Base-by-base conservation (phyloP, 1,140 invertebrate genomes). In the Chelonus insularis region DNA sequence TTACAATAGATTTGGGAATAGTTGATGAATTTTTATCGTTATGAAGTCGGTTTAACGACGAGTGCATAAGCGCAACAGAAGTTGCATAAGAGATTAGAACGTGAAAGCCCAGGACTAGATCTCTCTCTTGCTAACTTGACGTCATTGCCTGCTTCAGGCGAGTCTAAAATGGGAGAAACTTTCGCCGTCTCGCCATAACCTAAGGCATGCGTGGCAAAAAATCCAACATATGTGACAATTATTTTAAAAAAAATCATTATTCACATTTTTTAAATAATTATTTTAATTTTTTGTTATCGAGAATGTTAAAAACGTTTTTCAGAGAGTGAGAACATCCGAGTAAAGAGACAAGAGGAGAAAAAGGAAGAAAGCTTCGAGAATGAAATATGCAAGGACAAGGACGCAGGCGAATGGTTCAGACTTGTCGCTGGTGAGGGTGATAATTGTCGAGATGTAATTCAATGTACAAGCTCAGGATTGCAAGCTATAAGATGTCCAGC, bases 321-420 rank as follows among this genome's bases (percentile, higher is more conserved):
- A 72, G 70, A 72, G 63, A 63, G 65, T 52, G 62, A 60, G 41
- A 67, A 60, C 37, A 67, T 57, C 25, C 69, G 70, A 23, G 66
- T 69, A 1, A 71, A 84, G 70, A 73, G 86, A 64, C 86, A 88
- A 67, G 84, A 86, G 6, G 80, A 83, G 14, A 92, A 93, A 77
- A 92, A 92, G 81, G 90, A 92, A 69, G 92, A 93, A 64, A 92
- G 88, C 76, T 91, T 92, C 77, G 93, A 95, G 77, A 87, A 84
- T 74, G 93, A 95, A 79, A 85, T 96, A 56, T 96, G 94, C 81
- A 93, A 95, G 84, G 92, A 93, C 79, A 94, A 95, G 82, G 93
- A 95, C 79, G 93, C 94, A n/a, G 93, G 94, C 48, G 94, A 97
- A 82, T 96, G 94, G 92, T 96, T 97, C 83, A 87, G 94, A 70